These are phyloP conservation scores for Luehdorfia chinensis DNA, from an alignment of 1,140 invertebrate species.

Conservation along the genomic window DNA sequence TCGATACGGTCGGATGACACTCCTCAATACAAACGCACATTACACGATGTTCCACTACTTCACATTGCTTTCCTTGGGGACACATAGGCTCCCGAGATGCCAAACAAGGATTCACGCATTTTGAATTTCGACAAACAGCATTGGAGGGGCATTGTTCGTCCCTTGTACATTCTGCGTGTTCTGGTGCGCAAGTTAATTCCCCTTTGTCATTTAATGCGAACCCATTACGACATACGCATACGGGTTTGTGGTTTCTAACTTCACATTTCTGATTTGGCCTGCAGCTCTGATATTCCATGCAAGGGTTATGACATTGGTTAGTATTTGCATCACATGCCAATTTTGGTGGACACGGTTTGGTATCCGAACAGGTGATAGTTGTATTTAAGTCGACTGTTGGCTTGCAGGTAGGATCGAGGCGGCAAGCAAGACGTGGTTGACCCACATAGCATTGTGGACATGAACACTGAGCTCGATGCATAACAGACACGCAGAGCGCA, in stretches of 20 bases:
- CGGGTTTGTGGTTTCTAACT: constrained; percentile 88
- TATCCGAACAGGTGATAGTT: constrained; percentile 80
- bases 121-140: constrained; percentile 87
- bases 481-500: constrained; percentile 89
- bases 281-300: constrained; percentile 81
- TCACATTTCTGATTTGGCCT: constrained; percentile 90
- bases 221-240: constrained; percentile 92
- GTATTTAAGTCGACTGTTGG: constrained; percentile 60
- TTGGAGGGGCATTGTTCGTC: constrained; percentile 92
- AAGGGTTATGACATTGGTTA: constrained; percentile 88
- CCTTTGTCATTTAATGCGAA: constrained; percentile 91
- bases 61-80: constrained; percentile 88
- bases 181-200: constrained; percentile 89
- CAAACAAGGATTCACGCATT: constrained; percentile 91
- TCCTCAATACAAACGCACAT: constrained; percentile 92
- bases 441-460: constrained; percentile 93
- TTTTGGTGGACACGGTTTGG: constrained; percentile 86
- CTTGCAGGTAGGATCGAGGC: constrained; percentile 85
- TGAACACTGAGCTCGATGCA: constrained; percentile 89
- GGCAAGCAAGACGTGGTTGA: constrained; percentile 85
- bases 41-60: constrained; percentile 90
- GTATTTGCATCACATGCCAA: constrained; percentile 83
- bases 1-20: constrained; percentile 90
- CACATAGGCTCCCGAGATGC: constrained; percentile 81
- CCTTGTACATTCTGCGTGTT: constrained; percentile 85